Base-by-base conservation (phyloP, 1,140 invertebrate genomes). In the Pristionchus pacificus region DNA sequence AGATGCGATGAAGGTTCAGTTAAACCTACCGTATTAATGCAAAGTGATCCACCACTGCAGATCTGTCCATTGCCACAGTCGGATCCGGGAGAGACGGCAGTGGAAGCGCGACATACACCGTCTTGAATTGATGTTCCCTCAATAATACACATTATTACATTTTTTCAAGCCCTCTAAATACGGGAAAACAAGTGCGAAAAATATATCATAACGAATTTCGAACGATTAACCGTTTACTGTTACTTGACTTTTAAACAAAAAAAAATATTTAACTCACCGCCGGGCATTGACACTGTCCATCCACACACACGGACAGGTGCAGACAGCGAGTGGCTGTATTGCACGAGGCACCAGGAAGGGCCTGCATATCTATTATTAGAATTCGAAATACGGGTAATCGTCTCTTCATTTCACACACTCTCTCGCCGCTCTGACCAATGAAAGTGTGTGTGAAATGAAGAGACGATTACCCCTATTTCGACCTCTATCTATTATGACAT, bases 251-350 rank as follows among this genome's bases (percentile, higher is more conserved):
- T 25, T 14, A 68, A 30, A 27, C 15, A 25, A 29, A 27, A 6
- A 24, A 15, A 29, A 2, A 60, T 24, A 60, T 6, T 60, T 3
- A 2, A 33, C 67, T 69, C 27, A 63, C 70, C 0, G 63, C 33
- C 24, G 70, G 63, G 57, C 70, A 72, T 32, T 72, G 63, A 58
- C 70, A 72, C 0, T 33, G 55, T 66, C 65, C 65, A 24, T 66
- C 32, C 19, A 66, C 33, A 29, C 65, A 66, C 31, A 66, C 28
- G 2, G 65, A 31, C 2, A 66, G 30, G 13, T 38, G 31, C 25
- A 55, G 38, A 29, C 65, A 66, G 25, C 31, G 31, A n/a, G 33
- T 66, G 38, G 32, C 25, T 31, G 27, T 30, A 15, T 32, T 13
- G 55, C 65, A 66, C 14, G 65, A 24, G 13, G 65, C 65, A 14